Percentiles rank a stretch among this genome's conserved stretches.
These are phyloP conservation scores for Pogoniulus pusillus DNA, from an alignment of 2,797 vertebrate species.

Conservation along the genomic window DNA sequence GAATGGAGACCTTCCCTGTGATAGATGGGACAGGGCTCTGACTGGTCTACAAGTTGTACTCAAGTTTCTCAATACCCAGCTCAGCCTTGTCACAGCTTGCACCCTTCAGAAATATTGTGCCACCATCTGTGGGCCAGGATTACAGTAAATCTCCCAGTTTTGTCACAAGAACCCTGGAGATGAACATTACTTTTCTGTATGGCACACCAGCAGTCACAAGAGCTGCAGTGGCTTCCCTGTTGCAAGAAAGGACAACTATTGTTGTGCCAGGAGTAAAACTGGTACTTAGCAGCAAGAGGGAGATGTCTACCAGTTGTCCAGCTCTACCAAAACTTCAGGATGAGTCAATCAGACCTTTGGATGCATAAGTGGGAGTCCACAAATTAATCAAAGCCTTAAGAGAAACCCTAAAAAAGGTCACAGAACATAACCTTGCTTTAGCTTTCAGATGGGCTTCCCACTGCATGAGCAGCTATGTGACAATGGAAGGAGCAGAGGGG, in stretches of 20 bases:
- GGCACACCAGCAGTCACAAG: neutral
- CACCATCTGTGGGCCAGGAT: neutral
- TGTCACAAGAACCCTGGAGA: neutral
- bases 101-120: neutral
- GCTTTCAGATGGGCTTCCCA: neutral
- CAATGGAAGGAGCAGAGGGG: neutral
- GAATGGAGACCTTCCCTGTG: neutral
- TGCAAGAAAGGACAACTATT: neutral
- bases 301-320: neutral
- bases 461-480: neutral
- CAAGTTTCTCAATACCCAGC: neutral
- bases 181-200: neutral
- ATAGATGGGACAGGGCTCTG: neutral
- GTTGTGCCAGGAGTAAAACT: neutral
- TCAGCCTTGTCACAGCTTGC: neutral
- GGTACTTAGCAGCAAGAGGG: neutral
- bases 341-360: neutral
- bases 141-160: neutral
- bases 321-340: neutral
- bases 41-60: neutral
- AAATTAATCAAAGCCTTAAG: neutral
- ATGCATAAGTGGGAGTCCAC: accelerated
- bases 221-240: neutral
- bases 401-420: neutral
- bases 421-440: neutral